Conservation (phyloP, 2,113 vertebrate genomes). For the Diadophis punctatus region DNA sequence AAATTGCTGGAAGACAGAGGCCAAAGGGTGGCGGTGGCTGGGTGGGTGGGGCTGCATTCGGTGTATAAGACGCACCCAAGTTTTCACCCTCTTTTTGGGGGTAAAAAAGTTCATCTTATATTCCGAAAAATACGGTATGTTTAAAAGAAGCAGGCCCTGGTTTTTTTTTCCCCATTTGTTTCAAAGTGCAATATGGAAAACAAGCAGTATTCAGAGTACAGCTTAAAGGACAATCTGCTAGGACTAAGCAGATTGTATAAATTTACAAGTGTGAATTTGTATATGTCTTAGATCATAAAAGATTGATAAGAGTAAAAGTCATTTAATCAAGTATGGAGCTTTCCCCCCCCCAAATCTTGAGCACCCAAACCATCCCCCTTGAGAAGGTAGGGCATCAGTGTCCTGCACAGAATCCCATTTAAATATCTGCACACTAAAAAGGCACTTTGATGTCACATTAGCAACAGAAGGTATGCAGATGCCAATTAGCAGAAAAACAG, state of each 20-base stretch:
- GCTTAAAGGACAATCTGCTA: background rate
- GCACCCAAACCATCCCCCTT: background rate
- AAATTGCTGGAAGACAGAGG: too few relatives aligned
- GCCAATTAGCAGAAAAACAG: conserved; percentile 34
- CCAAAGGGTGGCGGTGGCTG: too few relatives aligned
- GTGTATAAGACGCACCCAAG: too few relatives aligned
- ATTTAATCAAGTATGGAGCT: background rate
- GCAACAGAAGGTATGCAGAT: conserved; percentile 22
- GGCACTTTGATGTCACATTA: background rate
- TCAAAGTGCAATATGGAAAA: background rate
- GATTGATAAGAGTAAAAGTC: background rate
- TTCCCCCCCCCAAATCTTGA: background rate
- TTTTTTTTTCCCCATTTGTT: background rate
- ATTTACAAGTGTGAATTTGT: background rate
- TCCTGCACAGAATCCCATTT: background rate
- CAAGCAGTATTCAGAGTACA: background rate
- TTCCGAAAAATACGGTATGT: too few relatives aligned
- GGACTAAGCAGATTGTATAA: background rate
- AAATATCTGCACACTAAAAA: background rate
- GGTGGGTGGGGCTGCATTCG: too few relatives aligned
- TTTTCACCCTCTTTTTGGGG: too few relatives aligned
- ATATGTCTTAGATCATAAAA: background rate
- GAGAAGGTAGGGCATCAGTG: background rate
- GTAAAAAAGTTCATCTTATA: too few relatives aligned
- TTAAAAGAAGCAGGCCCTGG: background rate